A percentile compares a stretch with the other conserved stretches of the same genome.
phyloP scores from a whole-genome alignment of 1,140 invertebrate genomes.

The Drosophila grimshawi region DNA sequence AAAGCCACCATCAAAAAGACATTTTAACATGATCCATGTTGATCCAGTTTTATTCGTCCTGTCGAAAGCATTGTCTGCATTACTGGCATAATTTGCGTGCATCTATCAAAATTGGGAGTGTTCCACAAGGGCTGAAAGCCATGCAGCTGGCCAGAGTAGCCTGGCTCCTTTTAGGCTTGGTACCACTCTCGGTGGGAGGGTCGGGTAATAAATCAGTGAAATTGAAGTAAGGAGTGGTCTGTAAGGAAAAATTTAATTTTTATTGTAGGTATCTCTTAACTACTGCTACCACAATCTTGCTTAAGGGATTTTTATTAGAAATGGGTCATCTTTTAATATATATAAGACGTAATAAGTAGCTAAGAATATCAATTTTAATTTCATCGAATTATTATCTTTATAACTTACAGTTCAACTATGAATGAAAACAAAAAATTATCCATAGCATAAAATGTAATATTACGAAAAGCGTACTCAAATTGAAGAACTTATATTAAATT shows the following conservation, averaged over 20 bases:
- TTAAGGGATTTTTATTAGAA: neutral
- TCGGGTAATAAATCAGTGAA: conserved; percentile 49
- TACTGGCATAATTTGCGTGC: conserved; percentile 35
- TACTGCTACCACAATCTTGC: conserved; percentile 10
- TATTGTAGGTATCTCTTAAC: conserved; percentile 18
- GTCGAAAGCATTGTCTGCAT: neutral
- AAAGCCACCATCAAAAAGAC: no score
- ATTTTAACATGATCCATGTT: no score
- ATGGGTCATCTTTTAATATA: no score
- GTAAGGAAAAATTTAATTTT: conserved; percentile 37
- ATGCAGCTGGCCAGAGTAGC: conserved; percentile 26
- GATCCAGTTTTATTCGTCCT: conserved; percentile 7
- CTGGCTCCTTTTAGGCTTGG: conserved; percentile 33
- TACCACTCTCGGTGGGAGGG: conserved; percentile 14
- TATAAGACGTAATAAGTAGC: no score
- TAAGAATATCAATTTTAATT: no score
- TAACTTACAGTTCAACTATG: no score
- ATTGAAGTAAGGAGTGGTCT: conserved; percentile 37
- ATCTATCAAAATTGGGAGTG: conserved; percentile 40
- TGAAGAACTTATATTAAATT: no score
- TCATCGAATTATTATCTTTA: no score
- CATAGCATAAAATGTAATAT: no score
- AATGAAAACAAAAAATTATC: no score
- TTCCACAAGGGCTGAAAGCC: conserved; percentile 22
- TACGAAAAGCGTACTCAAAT: no score